Evolutionary conservation across 2,888 invertebrate genomes (phyloP).

Genomic region (Clanis bilineata): DNA sequence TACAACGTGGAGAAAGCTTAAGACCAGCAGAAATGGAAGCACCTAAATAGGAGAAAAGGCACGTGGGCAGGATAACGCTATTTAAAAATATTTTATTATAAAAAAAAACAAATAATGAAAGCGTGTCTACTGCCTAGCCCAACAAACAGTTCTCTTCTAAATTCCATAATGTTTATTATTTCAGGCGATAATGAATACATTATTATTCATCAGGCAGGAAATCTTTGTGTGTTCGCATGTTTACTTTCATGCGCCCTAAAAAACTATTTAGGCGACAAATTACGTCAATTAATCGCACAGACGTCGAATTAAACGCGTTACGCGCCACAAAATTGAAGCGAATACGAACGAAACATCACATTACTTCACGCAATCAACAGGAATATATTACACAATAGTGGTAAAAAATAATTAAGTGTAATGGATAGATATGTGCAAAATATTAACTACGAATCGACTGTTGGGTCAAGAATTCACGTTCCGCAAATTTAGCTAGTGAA

Average conservation of each 20-base stretch:
- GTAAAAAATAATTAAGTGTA: neutral
- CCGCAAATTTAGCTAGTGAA: too few relatives aligned
- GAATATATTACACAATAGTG: conserved; percentile 18
- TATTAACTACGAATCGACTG: too few relatives aligned
- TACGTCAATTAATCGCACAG: conserved; percentile 12
- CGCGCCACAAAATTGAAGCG: conserved; percentile 32
- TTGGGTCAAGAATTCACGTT: too few relatives aligned
- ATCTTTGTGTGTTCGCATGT: conserved; percentile 12
- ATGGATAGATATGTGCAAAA: neutral
- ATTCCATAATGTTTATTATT: conserved; percentile 5
- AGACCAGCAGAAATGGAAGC: too few relatives aligned
- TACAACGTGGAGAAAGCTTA: too few relatives aligned
- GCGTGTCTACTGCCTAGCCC: neutral
- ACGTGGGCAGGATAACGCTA: too few relatives aligned
- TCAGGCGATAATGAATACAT: neutral
- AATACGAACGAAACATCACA: conserved; percentile 32
- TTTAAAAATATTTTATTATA: neutral
- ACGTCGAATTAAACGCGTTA: conserved; percentile 5
- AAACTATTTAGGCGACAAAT: conserved; percentile 16
- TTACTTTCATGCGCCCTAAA: conserved; percentile 16
- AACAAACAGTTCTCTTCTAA: neutral
- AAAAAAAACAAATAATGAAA: neutral
- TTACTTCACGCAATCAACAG: conserved; percentile 36
- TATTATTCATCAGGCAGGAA: conserved; percentile 6
- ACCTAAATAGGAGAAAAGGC: too few relatives aligned